Percentiles rank a stretch among this genome's conserved stretches.
Evolutionary conservation across 1,140 invertebrate species (phyloP).

Genomic region (Melipona quadrifasciata): DNA sequence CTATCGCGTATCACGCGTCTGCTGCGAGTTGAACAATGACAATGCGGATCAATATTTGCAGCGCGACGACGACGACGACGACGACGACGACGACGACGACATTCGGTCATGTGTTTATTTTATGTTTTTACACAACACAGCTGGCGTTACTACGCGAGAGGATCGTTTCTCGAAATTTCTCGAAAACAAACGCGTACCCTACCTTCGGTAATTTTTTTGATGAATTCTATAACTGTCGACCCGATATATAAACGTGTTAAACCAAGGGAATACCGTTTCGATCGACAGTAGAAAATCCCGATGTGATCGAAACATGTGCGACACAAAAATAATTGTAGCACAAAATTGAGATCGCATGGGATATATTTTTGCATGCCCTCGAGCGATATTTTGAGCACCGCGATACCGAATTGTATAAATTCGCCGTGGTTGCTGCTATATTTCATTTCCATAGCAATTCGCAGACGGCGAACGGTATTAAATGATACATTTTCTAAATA

Average conservation of each 20-base stretch:
- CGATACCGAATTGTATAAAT: neutral
- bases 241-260: neutral
- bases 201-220: neutral
- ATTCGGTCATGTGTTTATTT: neutral
- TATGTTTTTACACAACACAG: neutral
- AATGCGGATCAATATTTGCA: neutral
- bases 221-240: slow-evolving; percentile 4
- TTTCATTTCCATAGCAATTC: neutral
- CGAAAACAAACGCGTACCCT: neutral
- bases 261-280: neutral
- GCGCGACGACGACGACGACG: too few species aligned
- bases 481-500: neutral
- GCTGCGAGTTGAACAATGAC: neutral
- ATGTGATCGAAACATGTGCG: neutral
- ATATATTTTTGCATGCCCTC: neutral
- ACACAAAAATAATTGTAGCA: neutral
- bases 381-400: too few species aligned
- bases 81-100: too few species aligned
- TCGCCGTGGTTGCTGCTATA: neutral
- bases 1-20: neutral
- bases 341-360: neutral
- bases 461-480: neutral
- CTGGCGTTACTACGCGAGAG: too few species aligned
- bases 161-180: neutral
- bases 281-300: neutral